phyloP scores from a whole-genome alignment of 2,888 invertebrate genomes.

The Rhagonycha lutea region DNA sequence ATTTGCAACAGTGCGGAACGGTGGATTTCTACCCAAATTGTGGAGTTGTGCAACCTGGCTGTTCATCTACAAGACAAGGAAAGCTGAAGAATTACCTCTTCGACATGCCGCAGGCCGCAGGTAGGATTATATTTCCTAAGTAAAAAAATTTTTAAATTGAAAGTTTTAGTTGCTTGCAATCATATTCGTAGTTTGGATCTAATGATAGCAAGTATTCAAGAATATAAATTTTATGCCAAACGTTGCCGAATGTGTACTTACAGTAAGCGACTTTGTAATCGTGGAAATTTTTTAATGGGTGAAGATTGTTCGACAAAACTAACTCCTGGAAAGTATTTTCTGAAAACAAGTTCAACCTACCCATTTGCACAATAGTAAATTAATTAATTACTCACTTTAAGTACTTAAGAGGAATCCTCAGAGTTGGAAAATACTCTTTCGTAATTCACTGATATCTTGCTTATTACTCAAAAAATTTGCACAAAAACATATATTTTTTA shows the following conservation, averaged over 20 bases:
- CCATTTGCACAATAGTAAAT: background rate
- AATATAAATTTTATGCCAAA: background rate
- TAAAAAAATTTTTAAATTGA: background rate
- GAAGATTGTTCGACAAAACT: background rate
- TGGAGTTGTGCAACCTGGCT: background rate
- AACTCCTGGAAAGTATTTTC: background rate
- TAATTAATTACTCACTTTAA: background rate
- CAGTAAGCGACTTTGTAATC: background rate
- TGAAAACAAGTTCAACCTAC: background rate
- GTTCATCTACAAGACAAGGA: background rate
- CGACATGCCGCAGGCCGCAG: background rate
- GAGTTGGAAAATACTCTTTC: too few relatives aligned
- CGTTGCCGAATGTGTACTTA: background rate
- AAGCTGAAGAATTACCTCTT: background rate
- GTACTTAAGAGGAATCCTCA: too few relatives aligned
- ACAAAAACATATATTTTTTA: too few relatives aligned
- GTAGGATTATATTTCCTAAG: background rate
- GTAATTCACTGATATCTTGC: too few relatives aligned
- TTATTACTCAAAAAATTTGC: too few relatives aligned
- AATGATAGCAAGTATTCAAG: background rate
- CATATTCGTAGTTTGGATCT: background rate
- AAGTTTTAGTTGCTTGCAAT: background rate
- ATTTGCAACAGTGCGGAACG: background rate
- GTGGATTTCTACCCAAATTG: slow-evolving; percentile 13
- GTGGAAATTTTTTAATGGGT: background rate